phyloP scores from a whole-genome alignment of 2,113 vertebrate genomes.

The Litocranius walleri region DNA sequence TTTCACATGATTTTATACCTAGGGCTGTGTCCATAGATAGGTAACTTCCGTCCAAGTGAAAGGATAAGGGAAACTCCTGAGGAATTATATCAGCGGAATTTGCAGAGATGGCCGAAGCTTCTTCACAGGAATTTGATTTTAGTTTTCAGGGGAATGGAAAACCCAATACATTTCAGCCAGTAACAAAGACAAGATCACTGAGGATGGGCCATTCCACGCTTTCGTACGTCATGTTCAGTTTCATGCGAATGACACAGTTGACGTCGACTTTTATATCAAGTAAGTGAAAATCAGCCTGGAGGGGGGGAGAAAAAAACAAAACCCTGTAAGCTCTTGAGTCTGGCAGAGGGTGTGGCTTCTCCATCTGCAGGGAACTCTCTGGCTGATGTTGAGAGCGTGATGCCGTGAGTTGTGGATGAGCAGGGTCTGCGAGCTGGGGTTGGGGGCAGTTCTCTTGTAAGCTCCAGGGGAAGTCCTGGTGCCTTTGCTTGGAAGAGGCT shows the following conservation, averaged over 20 bases:
- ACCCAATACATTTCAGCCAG: accelerated
- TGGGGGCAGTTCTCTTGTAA: background rate
- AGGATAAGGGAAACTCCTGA: background rate
- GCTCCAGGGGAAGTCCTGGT: background rate
- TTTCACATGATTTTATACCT: background rate
- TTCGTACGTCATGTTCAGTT: too few relatives aligned
- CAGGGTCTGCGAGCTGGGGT: background rate
- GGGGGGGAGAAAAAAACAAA: background rate
- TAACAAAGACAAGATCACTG: background rate
- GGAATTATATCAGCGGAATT: accelerated
- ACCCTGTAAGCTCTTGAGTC: background rate
- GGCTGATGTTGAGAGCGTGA: background rate
- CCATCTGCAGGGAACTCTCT: background rate
- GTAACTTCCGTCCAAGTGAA: background rate
- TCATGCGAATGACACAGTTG: too few relatives aligned
- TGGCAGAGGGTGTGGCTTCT: accelerated
- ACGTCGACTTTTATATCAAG: too few relatives aligned
- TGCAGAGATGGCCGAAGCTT: background rate
- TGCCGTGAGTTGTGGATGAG: background rate
- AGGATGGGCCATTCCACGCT: accelerated
- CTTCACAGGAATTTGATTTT: background rate
- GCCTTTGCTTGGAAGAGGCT: background rate
- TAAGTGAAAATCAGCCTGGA: too few relatives aligned
- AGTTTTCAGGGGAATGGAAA: background rate
- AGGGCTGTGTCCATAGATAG: background rate